Base-by-base conservation (phyloP, 2,113 vertebrate genomes). In the Sprattus sprattus region DNA sequence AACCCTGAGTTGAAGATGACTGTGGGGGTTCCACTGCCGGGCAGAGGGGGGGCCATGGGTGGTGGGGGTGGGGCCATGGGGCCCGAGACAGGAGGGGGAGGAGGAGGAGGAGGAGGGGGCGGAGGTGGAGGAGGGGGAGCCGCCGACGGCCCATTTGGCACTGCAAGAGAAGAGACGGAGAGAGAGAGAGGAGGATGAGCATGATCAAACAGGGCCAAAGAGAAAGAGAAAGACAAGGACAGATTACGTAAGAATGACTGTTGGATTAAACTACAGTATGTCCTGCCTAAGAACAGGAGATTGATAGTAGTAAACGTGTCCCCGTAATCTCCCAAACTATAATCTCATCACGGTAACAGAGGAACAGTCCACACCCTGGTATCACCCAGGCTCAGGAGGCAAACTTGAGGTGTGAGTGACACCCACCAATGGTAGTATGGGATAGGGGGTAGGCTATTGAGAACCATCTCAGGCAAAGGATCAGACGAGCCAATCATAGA, bases 1-100 rank as follows among this genome's bases (percentile, higher is more conserved):
- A 99, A 94, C 45, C 98, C 97, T 0, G 97, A 96, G 67, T 96
- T 99, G 92, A 99, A 95, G 85, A 99, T 96, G 88, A 99, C 96
- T 1, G 98, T 98, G 32, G 97, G 97, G 0, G 96, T 96, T 52
- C 96, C 93, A 2, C 92, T 91, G 75, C 97, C 97, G 0, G 98
- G 98, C 87, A 99, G 95, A 0, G 98, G 98, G 0, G 97, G 98
- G 0, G 95, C 93, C 50, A 87, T 78, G 4, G 95, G 95, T 10
- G 95, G 94, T 20, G 94, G 95, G 0, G 95, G 95, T n/a, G 94
- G 94, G 52, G 93, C 89, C 83, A 90, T 22, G 4, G 87, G 91
- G 13, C 91, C 96, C 75, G 95, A 97, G 44, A 95, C 95, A 0
- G 95, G 97, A 0, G 96, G 95, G 0, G 94, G 94, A 0, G 94